Evolutionary conservation across 1,140 invertebrate species (phyloP), one percentile per base, ranked within the genome.

Genomic region (Aphelenchoides avenae): DNA sequence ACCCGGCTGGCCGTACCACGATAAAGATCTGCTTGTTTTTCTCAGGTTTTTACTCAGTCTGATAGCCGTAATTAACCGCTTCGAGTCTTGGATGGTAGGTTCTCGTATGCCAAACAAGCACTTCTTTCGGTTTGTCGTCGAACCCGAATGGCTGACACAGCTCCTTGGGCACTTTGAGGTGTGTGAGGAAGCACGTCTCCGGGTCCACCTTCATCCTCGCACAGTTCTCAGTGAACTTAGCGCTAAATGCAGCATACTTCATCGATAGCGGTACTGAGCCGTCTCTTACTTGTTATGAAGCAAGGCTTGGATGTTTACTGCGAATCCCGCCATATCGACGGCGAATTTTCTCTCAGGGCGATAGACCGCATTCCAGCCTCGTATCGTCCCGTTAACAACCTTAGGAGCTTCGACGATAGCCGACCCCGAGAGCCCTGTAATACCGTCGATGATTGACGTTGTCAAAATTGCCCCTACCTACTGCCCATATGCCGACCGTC

Each of bases 401-500:
- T 75, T 52, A 20, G 70, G 70, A 4, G 70, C 73, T 50, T 73
- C 71, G 9, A 75, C 73, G 26, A 56, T 6, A 13, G 66, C 70
- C 5, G 40, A 42, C 9, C 70, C 70, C 15, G 56, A 55, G 5
- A 73, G 46, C 22, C 68, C n/a, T n/a, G n/a, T n/a, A n/a, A n/a
- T n/a, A n/a, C n/a, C n/a, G n/a, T n/a, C n/a, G n/a, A n/a, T n/a
- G n/a, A n/a, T n/a, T n/a, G n/a, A n/a, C n/a, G n/a, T n/a, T n/a
- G n/a, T n/a, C n/a, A n/a, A n/a, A n/a, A n/a, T n/a, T n/a, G n/a
- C n/a, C n/a, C n/a, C n/a, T n/a, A n/a, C n/a, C 94, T 0, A 98
- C 94, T 0, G 94, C 93, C 93, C 93, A 97, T 2, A 96, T 87
- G 1, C 91, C 89, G 6, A 95, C 91, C 77, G 84, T 87, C 66